Conservation (phyloP, 2,113 vertebrate genomes). For the Axis porcinus region DNA sequence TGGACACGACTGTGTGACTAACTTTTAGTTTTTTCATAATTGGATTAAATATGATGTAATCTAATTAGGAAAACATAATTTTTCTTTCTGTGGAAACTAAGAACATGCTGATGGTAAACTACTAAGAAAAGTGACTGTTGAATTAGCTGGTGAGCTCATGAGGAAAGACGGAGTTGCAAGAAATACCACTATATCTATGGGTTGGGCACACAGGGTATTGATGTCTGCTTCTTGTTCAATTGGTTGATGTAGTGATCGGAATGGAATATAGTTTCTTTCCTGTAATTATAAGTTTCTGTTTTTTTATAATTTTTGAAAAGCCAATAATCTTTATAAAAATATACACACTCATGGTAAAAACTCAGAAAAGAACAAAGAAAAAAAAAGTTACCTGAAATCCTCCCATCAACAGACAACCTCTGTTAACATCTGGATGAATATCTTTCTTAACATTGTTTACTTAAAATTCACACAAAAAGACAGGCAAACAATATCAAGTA, state of each 20-base stretch:
- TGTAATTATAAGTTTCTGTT: background rate
- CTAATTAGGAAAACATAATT: background rate
- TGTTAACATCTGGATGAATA: slow-evolving; percentile 26
- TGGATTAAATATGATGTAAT: background rate
- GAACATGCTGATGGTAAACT: background rate
- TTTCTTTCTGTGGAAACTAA: background rate
- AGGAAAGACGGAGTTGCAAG: background rate
- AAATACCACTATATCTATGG: background rate
- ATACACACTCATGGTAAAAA: background rate
- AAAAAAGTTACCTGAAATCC: background rate
- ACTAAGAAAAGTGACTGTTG: background rate
- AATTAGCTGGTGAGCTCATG: background rate
- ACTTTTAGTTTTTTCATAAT: background rate
- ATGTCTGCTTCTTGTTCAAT: background rate
- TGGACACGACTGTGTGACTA: background rate
- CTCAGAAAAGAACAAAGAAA: background rate
- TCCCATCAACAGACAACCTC: background rate
- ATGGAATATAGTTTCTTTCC: background rate
- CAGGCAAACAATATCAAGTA: background rate
- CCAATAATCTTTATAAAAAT: background rate
- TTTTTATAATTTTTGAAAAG: background rate
- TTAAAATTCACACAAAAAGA: background rate
- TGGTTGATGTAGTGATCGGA: background rate
- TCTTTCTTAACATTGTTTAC: background rate
- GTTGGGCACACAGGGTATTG: background rate